phyloP scores from a whole-genome alignment of 2,113 vertebrate species.

The Halcyon malimbica region DNA sequence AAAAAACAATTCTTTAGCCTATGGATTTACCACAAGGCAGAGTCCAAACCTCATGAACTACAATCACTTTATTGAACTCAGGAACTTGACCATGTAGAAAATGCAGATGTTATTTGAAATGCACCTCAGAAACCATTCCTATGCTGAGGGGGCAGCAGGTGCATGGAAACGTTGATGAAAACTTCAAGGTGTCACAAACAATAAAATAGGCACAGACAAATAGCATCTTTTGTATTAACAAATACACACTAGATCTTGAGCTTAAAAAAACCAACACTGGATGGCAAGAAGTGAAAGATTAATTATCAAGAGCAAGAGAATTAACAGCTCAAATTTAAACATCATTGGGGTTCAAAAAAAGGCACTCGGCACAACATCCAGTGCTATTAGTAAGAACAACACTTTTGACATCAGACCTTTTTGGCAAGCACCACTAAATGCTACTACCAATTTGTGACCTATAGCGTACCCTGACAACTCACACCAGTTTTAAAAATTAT shows the following conservation, averaged over 20 bases:
- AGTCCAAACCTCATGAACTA: not conserved
- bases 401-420: not conserved
- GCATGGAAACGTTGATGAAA: not conserved
- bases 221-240: not conserved
- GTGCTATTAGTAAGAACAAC: not conserved
- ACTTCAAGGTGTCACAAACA: not conserved
- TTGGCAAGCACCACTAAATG: not conserved
- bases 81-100: not conserved
- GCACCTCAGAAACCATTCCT: not conserved
- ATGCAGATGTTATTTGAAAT: not conserved
- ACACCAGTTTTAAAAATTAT: not conserved
- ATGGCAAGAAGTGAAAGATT: not conserved
- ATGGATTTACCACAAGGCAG: not conserved
- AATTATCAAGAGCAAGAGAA: not conserved
- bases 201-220: not conserved
- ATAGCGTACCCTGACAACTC: not conserved
- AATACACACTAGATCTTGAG: not conserved
- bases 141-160: accelerated
- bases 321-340: not conserved
- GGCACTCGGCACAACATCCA: not conserved
- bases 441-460: not conserved
- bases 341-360: not conserved
- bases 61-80: not conserved
- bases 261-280: not conserved
- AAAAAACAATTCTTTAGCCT: not conserved